Conservation (phyloP, 2,113 vertebrate species). For the Oryzias curvinotus region DNA sequence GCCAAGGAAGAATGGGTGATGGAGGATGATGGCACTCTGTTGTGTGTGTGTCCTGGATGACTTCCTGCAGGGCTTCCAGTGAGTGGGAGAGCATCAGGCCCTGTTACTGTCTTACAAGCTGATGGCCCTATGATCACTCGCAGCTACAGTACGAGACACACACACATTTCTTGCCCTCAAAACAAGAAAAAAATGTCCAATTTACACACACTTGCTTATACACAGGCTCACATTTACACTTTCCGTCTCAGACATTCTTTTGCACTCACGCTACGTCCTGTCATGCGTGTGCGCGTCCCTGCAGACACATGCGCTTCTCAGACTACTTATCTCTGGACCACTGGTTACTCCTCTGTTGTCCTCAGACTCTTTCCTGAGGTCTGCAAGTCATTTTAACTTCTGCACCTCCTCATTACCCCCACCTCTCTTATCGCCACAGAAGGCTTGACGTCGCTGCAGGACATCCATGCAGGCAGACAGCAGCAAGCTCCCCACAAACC, state of each 20-base stretch:
- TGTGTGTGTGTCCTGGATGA: not conserved
- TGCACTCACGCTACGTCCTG: slow-evolving; percentile 8
- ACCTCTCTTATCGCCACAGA: slow-evolving; percentile 26
- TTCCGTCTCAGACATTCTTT: slow-evolving; percentile 3
- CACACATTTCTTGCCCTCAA: slow-evolving; percentile 4
- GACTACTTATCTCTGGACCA: slow-evolving; percentile 18
- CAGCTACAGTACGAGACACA: slow-evolving; percentile 24
- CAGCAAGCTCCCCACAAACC: slow-evolving; percentile 10
- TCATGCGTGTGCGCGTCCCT: not conserved
- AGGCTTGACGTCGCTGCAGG: slow-evolving; percentile 19
- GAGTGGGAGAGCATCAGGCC: slow-evolving; percentile 53
- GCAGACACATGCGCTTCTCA: not conserved
- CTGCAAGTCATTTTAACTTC: slow-evolving; percentile 19
- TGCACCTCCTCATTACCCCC: slow-evolving; percentile 20
- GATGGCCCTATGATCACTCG: slow-evolving; percentile 31
- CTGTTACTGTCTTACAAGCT: slow-evolving; percentile 28
- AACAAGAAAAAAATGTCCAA: slow-evolving; percentile 13
- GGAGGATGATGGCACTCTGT: not conserved
- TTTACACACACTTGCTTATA: not conserved
- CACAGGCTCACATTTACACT: not conserved
- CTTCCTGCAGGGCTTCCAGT: slow-evolving; percentile 36
- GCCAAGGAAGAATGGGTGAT: slow-evolving; percentile 7
- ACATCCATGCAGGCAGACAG: slow-evolving; percentile 18
- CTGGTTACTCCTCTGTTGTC: slow-evolving; percentile 22
- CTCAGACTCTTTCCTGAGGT: slow-evolving; percentile 38